A percentile compares a stretch with the other conserved stretches of the same genome.
These are phyloP conservation scores for Tuta absoluta DNA, from an alignment of 2,888 invertebrate species.

Conservation along the genomic window DNA sequence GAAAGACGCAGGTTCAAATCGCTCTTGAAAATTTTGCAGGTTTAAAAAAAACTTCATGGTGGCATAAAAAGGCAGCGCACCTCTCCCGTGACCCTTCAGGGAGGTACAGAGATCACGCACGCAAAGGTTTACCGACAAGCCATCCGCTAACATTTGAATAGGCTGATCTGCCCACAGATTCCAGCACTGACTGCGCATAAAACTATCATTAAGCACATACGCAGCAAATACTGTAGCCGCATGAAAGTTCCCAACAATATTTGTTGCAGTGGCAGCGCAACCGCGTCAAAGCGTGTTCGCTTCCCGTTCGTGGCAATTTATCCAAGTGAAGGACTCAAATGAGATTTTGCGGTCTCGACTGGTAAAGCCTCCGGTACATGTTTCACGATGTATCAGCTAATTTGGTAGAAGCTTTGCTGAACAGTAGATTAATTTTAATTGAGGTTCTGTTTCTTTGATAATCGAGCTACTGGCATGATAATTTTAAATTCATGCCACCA, in stretches of 20 bases:
- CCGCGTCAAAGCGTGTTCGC: constrained; percentile 41
- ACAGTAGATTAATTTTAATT: not conserved
- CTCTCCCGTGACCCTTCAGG: too few relatives aligned
- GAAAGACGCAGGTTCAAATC: too few relatives aligned
- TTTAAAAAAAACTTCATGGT: too few relatives aligned
- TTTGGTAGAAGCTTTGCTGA: not conserved
- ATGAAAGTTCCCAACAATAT: constrained; percentile 27
- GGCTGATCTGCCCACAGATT: too few relatives aligned
- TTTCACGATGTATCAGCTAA: constrained; percentile 3
- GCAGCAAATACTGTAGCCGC: not conserved
- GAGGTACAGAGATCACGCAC: too few relatives aligned
- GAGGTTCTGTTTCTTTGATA: not conserved
- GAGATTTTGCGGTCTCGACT: constrained; percentile 40
- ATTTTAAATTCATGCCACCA: too few relatives aligned
- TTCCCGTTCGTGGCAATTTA: constrained; percentile 40
- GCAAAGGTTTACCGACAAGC: too few relatives aligned
- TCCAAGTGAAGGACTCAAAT: constrained; percentile 46
- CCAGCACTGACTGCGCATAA: not conserved
- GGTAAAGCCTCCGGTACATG: not conserved
- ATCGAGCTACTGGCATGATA: not conserved
- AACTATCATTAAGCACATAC: not conserved
- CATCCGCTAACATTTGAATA: too few relatives aligned
- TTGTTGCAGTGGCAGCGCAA: constrained; percentile 20
- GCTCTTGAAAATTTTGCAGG: too few relatives aligned
- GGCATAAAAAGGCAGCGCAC: too few relatives aligned